Base-by-base conservation (phyloP, 2,113 vertebrate genomes). In the Paracyprichromis sp. region DNA sequence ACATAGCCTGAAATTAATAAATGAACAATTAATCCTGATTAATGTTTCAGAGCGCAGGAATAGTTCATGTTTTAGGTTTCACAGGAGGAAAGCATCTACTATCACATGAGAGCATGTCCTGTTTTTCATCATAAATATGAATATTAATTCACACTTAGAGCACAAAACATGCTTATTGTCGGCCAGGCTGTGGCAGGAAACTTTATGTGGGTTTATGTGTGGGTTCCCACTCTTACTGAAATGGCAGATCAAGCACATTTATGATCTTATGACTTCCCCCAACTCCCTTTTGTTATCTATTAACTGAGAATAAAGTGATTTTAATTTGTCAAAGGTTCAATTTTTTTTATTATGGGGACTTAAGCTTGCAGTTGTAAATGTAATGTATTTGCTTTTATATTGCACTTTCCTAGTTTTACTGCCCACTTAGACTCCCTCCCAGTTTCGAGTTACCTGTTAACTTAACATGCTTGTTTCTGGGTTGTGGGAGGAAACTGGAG, bases 271-370 rank as follows among this genome's bases (percentile, higher is more conserved):
- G 63, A 69, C 34, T 40, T 40, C 34, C 34, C 34, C 34, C 1
- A 69, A 0, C 34, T 21, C 63, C 36, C 34, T 5, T 69, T 69
- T 0, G 11, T 40, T 40, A 13, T 40, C 34, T 1, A 13, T 69
- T 40, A 40, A 40, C 61, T 66, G 10, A 69, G 63, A 69, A 0
- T 69, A 73, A 45, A 73, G 9, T 17, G 13, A 43, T 73, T 73
- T 45, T 73, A 45, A 73, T 45, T 73, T 26, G 4, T 0, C 40
- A 17, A 11, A 45, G 13, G 21, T 73, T 73, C 1, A 16, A 26
- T 7, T 17, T 73, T 71, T 56, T 73, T 26, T 24, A 26, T 0
- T 26, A 45, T 26, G 66, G 66, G n/a, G 8, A 71, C 36, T 71
- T 71, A 24, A 24, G 8, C 2, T 71, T 24, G n/a, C 66, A 7